Percentiles rank a stretch among this genome's conserved stretches.
These are phyloP conservation scores for Galeopterus variegatus DNA, from an alignment of 2,113 vertebrate genomes.

Conservation along the genomic window DNA sequence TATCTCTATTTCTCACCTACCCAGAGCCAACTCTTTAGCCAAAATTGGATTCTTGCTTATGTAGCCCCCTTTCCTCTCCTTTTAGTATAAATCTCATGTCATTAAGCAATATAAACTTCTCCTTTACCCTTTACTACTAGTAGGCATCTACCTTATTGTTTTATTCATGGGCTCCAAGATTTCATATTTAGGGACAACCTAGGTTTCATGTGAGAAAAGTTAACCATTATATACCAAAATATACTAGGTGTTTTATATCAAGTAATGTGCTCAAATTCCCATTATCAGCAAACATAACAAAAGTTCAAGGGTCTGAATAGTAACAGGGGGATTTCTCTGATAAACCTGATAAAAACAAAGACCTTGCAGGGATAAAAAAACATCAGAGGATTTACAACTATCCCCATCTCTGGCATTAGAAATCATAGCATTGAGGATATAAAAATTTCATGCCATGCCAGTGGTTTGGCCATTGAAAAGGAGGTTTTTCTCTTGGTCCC, in stretches of 20 bases:
- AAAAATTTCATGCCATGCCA: neutral
- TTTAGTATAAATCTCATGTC: neutral
- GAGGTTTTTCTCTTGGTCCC: neutral
- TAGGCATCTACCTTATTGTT: neutral
- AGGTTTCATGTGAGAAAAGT: neutral
- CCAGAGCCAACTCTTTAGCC: neutral
- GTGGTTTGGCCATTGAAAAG: neutral
- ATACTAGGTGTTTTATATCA: neutral
- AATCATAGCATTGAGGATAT: neutral
- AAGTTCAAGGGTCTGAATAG: neutral
- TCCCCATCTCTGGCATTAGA: neutral
- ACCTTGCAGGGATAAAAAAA: neutral
- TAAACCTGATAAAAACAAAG: slow-evolving; percentile 17
- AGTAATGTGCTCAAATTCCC: neutral
- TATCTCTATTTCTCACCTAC: neutral
- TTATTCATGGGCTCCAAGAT: neutral
- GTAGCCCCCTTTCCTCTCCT: neutral
- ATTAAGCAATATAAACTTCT: neutral
- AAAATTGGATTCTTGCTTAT: neutral
- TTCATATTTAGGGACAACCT: neutral
- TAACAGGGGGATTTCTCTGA: neutral
- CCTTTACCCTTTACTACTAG: neutral
- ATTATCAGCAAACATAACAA: neutral
- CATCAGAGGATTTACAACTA: neutral
- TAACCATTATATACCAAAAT: neutral